Percentiles rank a stretch among this genome's conserved stretches.
Conservation (phyloP, 1,140 invertebrate genomes). For the Drosophila nigromelanica region DNA sequence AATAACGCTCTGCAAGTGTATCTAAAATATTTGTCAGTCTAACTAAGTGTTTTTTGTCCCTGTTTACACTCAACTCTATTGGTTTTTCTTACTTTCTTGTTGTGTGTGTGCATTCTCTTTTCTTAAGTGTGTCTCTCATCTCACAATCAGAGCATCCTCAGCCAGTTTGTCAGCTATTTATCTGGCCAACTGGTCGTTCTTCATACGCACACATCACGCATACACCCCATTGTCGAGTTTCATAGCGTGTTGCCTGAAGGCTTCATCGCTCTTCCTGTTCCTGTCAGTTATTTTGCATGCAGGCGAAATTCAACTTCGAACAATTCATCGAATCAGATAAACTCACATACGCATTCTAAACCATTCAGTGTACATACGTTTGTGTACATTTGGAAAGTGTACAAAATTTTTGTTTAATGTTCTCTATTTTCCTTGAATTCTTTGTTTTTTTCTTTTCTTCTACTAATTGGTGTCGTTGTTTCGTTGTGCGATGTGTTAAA, state of each 20-base stretch:
- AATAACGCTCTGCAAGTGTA: conserved; percentile 18
- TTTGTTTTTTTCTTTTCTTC: conserved; percentile 33
- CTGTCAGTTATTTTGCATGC: conserved; percentile 67
- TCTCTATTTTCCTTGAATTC: conserved; percentile 18
- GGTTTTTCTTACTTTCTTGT: conserved; percentile 32
- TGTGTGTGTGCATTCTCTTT: conserved; percentile 22
- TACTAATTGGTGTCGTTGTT: conserved; percentile 78
- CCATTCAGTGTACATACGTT: conserved; percentile 33
- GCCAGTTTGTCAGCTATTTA: neutral
- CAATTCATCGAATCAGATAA: neutral
- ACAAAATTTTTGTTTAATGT: conserved; percentile 51
- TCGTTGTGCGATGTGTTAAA: conserved; percentile 75
- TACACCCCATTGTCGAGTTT: conserved; percentile 25
- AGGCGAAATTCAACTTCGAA: neutral
- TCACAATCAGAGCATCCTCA: conserved; percentile 42
- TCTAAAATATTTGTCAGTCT: neutral
- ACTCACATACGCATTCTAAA: conserved; percentile 9
- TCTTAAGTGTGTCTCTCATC: conserved; percentile 51
- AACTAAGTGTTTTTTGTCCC: conserved; percentile 3
- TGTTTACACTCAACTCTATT: conserved; percentile 19
- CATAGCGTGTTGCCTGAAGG: conserved; percentile 17
- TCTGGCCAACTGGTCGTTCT: conserved; percentile 1
- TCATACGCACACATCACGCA: conserved; percentile 39
- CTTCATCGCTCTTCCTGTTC: conserved; percentile 66
- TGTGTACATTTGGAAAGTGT: conserved; percentile 43